A percentile compares a stretch with the other conserved stretches of the same genome.
Evolutionary conservation across 1,140 invertebrate species (phyloP).

Genomic region (Drosophila parabipectinata): DNA sequence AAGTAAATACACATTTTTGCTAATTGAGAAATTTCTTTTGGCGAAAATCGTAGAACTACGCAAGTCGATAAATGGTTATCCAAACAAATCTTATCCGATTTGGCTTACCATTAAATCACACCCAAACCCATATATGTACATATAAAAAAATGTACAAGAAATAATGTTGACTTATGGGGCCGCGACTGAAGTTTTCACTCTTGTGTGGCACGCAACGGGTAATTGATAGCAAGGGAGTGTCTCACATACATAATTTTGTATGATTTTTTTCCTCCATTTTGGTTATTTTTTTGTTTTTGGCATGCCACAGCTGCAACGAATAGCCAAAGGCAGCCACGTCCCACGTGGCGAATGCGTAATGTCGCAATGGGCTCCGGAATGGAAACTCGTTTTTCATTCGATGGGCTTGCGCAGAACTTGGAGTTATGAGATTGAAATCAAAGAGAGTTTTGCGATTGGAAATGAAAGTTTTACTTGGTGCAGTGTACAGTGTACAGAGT

Average conservation of each 20-base stretch:
- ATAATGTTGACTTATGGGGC: slow-evolving; percentile 11
- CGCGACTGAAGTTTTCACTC: slow-evolving; percentile 57
- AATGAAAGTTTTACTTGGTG: slow-evolving; percentile 34
- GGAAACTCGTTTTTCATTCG: slow-evolving; percentile 51
- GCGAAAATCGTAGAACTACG: slow-evolving; percentile 11
- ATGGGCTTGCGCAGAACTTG: slow-evolving; percentile 20
- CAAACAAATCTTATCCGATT: slow-evolving; percentile 40
- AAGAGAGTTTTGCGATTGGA: slow-evolving; percentile 53
- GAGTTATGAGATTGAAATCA: slow-evolving; percentile 56
- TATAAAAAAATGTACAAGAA: slow-evolving; percentile 11
- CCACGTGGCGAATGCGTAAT: slow-evolving; percentile 76
- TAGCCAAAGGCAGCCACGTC: slow-evolving; percentile 38
- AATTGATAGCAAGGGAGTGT: slow-evolving; percentile 39
- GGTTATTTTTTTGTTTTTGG: slow-evolving; percentile 27
- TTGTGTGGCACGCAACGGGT: slow-evolving; percentile 30
- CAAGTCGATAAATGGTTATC: slow-evolving; percentile 46
- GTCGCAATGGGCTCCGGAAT: slow-evolving; percentile 22
- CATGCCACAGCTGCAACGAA: slow-evolving; percentile 38
- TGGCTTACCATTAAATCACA: slow-evolving; percentile 26
- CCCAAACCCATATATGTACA: slow-evolving; percentile 30
- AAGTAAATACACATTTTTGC: slow-evolving; percentile 7
- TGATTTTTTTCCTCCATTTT: background rate
- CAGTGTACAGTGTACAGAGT: background rate
- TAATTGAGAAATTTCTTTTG: slow-evolving; percentile 7
- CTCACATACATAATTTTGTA: slow-evolving; percentile 60